Conservation (phyloP, 2,888 invertebrate genomes). For the Agrotis clavis region DNA sequence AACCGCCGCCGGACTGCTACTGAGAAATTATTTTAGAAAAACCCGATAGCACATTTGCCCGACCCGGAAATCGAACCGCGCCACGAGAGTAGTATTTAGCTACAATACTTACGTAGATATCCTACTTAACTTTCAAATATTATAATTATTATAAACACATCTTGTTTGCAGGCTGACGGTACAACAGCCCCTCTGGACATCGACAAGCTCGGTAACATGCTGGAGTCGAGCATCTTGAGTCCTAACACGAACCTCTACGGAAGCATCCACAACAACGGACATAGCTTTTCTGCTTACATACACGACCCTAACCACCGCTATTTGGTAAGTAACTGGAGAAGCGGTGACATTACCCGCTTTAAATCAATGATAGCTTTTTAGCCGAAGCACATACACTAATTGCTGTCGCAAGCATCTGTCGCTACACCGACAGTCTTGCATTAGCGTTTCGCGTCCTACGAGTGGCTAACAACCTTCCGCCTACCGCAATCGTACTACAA, state of each 20-base stretch:
- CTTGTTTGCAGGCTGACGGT: conserved; percentile 85
- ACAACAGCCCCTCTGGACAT: conserved; percentile 90
- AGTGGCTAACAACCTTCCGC: background rate
- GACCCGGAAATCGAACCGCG: no score
- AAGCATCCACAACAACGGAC: conserved; percentile 94
- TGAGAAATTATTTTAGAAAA: no score
- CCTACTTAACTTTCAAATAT: background rate
- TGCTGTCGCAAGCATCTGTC: no score
- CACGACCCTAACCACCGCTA: conserved; percentile 94
- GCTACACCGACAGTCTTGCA: no score
- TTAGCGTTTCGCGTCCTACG: no score
- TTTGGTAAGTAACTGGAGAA: conserved; percentile 87
- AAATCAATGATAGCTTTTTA: no score
- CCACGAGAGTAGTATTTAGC: no score
- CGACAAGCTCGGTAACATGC: conserved; percentile 93
- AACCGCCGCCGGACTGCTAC: no score
- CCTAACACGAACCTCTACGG: conserved; percentile 93
- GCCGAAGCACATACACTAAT: no score
- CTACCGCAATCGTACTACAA: background rate
- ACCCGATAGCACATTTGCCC: no score
- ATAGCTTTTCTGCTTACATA: conserved; percentile 93
- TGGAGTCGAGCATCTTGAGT: conserved; percentile 93
- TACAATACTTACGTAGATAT: no score
- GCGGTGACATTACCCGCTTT: background rate
- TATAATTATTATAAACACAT: background rate